These are phyloP conservation scores for Nemurella pictetii DNA, from an alignment of 2,888 invertebrate genomes.

Conservation along the genomic window DNA sequence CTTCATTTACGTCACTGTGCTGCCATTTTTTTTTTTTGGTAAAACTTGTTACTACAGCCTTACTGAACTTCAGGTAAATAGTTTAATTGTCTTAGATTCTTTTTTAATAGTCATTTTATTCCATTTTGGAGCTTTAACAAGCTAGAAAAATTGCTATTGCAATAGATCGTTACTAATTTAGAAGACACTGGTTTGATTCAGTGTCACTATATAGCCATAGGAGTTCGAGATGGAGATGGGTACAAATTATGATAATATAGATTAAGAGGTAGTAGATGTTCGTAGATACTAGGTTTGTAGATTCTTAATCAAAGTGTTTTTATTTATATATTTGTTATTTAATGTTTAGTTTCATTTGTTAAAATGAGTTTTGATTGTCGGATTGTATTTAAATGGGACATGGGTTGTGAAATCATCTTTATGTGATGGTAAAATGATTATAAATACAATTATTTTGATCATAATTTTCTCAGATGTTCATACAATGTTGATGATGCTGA, in stretches of 20 bases:
- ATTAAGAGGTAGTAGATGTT: not conserved
- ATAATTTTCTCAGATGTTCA: not conserved
- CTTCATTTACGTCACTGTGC: too few relatives aligned
- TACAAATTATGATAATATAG: not conserved
- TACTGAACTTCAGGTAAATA: too few relatives aligned
- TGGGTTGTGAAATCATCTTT: not conserved
- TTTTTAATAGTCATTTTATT: not conserved
- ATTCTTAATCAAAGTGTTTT: too few relatives aligned
- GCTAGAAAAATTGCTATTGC: not conserved
- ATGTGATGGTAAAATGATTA: too few relatives aligned
- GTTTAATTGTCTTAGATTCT: too few relatives aligned
- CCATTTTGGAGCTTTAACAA: not conserved
- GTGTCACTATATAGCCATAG: too few relatives aligned
- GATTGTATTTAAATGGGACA: not conserved
- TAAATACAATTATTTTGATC: not conserved
- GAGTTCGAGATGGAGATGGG: not conserved
- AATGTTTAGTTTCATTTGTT: not conserved
- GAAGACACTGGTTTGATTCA: too few relatives aligned
- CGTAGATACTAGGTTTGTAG: not conserved
- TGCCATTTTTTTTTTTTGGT: too few relatives aligned
- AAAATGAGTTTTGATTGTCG: not conserved
- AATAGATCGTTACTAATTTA: not conserved
- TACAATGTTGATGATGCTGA: too few relatives aligned
- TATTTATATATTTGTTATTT: not conserved
- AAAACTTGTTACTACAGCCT: too few relatives aligned